A percentile compares a stretch with the other conserved stretches of the same genome.
Conservation (phyloP, 2,888 invertebrate genomes). For the Patella pellucida region DNA sequence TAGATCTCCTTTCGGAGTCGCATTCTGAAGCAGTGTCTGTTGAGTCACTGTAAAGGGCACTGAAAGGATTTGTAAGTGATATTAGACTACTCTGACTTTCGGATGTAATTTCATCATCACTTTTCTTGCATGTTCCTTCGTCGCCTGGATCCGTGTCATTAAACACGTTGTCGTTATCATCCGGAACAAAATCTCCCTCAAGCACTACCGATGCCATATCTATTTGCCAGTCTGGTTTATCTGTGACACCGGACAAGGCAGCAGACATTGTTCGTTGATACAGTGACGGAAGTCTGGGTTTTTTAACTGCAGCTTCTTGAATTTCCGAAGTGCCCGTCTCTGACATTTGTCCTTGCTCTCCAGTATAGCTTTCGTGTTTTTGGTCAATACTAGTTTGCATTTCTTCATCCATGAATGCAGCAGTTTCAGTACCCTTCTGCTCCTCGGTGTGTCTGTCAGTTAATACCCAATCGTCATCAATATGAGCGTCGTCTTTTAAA, state of each 20-base stretch:
- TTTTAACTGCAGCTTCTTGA: slow-evolving; percentile 13
- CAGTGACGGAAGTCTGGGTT: slow-evolving; percentile 29
- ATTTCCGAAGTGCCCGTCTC: background rate
- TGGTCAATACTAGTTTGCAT: background rate
- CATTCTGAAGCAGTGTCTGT: slow-evolving; percentile 24
- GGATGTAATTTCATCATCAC: slow-evolving; percentile 18
- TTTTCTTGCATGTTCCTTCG: slow-evolving; percentile 4
- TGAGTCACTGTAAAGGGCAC: slow-evolving; percentile 17
- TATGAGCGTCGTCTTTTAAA: slow-evolving; percentile 15
- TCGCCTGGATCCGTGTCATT: background rate
- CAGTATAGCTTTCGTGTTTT: background rate
- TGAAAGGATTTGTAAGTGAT: slow-evolving; percentile 21
- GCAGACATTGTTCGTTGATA: slow-evolving; percentile 38
- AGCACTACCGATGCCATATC: slow-evolving; percentile 13
- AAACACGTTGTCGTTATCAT: slow-evolving; percentile 19
- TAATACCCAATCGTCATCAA: slow-evolving; percentile 24
- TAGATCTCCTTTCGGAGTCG: slow-evolving; percentile 1
- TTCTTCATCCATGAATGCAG: background rate
- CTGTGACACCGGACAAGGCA: slow-evolving; percentile 26
- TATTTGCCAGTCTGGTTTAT: slow-evolving; percentile 13
- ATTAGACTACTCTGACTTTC: slow-evolving; percentile 1
- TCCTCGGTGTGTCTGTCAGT: background rate
- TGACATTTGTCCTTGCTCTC: no score
- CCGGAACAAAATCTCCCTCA: slow-evolving; percentile 2
- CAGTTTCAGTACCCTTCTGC: background rate